Evolutionary conservation across 2,113 vertebrate species (phyloP).

Genomic region (Brachyhypopomus occidentalis): DNA sequence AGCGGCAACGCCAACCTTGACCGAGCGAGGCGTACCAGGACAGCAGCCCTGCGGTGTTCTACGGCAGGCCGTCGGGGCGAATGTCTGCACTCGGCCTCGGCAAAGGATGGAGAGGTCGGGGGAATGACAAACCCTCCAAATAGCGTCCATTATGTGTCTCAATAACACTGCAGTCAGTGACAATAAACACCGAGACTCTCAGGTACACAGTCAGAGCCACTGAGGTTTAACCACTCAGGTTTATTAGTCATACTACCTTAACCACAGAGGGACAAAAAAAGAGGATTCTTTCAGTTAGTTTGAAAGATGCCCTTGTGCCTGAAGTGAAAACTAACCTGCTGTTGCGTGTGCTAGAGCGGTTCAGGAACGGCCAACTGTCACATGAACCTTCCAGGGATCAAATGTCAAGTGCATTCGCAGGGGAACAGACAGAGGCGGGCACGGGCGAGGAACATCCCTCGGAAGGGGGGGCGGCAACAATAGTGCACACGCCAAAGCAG

Average conservation of each 20-base stretch:
- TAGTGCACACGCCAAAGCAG: constrained; percentile 4
- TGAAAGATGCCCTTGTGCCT: not conserved
- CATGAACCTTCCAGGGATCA: constrained; percentile 29
- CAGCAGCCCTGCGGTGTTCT: constrained; percentile 26
- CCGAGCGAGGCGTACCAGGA: constrained; percentile 58
- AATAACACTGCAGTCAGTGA: not conserved
- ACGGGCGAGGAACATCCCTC: constrained; percentile 62
- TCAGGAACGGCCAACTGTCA: not conserved
- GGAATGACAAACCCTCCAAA: constrained; percentile 25
- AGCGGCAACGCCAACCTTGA: constrained; percentile 34
- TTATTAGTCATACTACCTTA: not conserved
- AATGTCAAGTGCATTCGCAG: constrained; percentile 28
- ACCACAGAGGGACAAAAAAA: not conserved
- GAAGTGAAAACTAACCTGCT: constrained; percentile 14
- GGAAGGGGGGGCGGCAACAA: constrained; percentile 62
- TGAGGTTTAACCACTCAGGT: not conserved
- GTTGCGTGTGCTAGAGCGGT: not conserved
- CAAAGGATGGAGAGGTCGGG: not conserved
- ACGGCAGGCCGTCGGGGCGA: constrained; percentile 22
- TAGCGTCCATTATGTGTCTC: constrained; percentile 8
- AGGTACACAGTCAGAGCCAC: not conserved
- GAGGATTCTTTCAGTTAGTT: not conserved
- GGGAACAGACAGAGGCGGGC: constrained; percentile 61
- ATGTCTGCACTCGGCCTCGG: constrained; percentile 22
- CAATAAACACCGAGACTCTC: not conserved